phyloP scores from a whole-genome alignment of 1,140 invertebrate genomes.

The Megathymus violae region DNA sequence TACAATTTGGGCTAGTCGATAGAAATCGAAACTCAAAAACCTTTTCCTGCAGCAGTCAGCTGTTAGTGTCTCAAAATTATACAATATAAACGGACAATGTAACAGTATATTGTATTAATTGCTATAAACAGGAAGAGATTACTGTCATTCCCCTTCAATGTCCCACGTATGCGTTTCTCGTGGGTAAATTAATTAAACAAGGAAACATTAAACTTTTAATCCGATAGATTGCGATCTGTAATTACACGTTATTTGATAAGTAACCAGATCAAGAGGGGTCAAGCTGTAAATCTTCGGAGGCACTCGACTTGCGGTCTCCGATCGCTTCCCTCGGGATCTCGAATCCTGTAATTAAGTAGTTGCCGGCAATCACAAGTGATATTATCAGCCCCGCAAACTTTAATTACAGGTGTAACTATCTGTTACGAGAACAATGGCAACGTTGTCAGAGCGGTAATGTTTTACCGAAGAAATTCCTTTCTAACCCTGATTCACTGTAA shows the following conservation, averaged over 20 bases:
- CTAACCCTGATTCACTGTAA: constrained; percentile 25
- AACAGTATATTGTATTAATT: no score
- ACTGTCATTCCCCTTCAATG: no score
- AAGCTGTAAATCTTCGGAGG: constrained; percentile 65
- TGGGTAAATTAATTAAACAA: constrained; percentile 2
- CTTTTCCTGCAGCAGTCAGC: no score
- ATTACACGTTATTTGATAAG: constrained; percentile 50
- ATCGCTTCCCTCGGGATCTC: constrained; percentile 55
- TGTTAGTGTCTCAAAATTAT: no score
- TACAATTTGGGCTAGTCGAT: no score
- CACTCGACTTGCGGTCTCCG: constrained; percentile 49
- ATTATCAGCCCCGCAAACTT: constrained; percentile 65
- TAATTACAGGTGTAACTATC: constrained; percentile 70
- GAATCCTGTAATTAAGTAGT: constrained; percentile 68
- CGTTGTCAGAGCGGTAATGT: constrained; percentile 40
- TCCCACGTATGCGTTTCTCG: no score
- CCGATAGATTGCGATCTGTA: constrained; percentile 46
- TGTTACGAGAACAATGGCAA: constrained; percentile 53
- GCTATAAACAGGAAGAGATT: no score
- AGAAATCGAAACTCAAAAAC: no score
- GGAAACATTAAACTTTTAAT: constrained; percentile 26
- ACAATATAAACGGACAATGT: no score
- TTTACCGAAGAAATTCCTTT: constrained; percentile 30
- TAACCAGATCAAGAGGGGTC: constrained; percentile 67
- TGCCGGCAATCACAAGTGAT: constrained; percentile 65